Percentiles rank a stretch among this genome's conserved stretches.
These are phyloP conservation scores for Monopterus albus DNA, from an alignment of 2,113 vertebrate species.

Conservation along the genomic window DNA sequence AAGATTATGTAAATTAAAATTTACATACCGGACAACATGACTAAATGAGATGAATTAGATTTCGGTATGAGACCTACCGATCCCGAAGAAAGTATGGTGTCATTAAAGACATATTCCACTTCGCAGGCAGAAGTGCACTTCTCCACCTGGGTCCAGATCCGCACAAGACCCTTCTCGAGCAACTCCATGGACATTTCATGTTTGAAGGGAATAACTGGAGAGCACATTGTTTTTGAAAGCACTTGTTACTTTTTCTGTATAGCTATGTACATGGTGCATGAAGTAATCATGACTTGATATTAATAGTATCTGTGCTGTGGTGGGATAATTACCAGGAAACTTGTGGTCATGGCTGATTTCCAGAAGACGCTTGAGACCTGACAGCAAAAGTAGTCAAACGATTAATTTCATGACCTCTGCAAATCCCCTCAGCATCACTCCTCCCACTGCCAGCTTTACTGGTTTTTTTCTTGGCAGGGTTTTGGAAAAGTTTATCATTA, in stretches of 20 bases:
- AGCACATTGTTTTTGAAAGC: constrained; percentile 7
- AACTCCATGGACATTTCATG: constrained; percentile 93
- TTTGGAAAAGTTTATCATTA: neutral
- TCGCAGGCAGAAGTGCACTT: constrained; percentile 89
- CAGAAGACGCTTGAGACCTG: constrained; percentile 93
- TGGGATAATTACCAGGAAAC: constrained; percentile 90
- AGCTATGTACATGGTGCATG: neutral
- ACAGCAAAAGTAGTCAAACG: constrained; percentile 2
- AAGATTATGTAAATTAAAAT: neutral
- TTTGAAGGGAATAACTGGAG: constrained; percentile 89
- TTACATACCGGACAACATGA: neutral
- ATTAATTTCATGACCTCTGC: neutral
- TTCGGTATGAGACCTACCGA: constrained; percentile 79
- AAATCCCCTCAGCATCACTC: neutral
- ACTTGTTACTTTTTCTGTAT: neutral
- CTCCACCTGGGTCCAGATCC: constrained; percentile 95
- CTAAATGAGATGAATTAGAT: neutral
- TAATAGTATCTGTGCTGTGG: neutral
- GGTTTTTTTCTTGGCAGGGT: neutral
- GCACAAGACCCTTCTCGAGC: constrained; percentile 94
- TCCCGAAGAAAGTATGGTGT: constrained; percentile 89
- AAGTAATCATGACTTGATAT: neutral
- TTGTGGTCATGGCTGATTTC: constrained; percentile 93
- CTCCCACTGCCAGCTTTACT: too few relatives aligned
- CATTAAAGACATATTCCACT: constrained; percentile 93